These are phyloP conservation scores for Formica aserva DNA, from an alignment of 2,888 invertebrate species.

Conservation along the genomic window DNA sequence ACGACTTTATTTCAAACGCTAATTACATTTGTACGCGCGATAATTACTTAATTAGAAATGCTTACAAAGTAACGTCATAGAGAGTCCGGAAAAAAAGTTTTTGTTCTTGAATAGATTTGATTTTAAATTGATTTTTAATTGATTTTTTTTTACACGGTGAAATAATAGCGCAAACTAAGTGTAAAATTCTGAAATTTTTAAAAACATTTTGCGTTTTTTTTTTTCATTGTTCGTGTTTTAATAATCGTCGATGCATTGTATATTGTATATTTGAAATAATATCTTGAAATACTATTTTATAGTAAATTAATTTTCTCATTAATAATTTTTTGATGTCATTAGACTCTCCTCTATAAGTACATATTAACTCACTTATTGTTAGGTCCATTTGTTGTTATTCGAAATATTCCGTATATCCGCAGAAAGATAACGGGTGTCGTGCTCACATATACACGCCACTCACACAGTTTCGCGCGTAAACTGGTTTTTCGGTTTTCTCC, in stretches of 20 bases:
- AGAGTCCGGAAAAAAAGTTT: background rate
- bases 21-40: conserved; percentile 9
- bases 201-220: background rate
- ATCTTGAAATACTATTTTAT: background rate
- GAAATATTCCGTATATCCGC: conserved; percentile 13
- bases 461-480: conserved; percentile 56
- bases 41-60: background rate
- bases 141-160: background rate
- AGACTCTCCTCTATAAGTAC: background rate
- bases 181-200: background rate
- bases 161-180: background rate
- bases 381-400: conserved; percentile 18
- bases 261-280: background rate
- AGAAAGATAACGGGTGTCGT: conserved; percentile 18
- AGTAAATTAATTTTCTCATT: background rate
- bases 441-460: conserved; percentile 1
- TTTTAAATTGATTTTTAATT: background rate
- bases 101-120: background rate
- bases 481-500: conserved; percentile 68
- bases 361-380: background rate
- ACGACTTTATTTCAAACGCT: conserved; percentile 5
- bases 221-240: background rate
- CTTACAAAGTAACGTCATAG: background rate
- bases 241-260: background rate
- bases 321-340: background rate